A percentile compares a stretch with the other conserved stretches of the same genome.
phyloP scores from a whole-genome alignment of 2,797 vertebrate genomes.

The Microctenopoma lineatum region DNA sequence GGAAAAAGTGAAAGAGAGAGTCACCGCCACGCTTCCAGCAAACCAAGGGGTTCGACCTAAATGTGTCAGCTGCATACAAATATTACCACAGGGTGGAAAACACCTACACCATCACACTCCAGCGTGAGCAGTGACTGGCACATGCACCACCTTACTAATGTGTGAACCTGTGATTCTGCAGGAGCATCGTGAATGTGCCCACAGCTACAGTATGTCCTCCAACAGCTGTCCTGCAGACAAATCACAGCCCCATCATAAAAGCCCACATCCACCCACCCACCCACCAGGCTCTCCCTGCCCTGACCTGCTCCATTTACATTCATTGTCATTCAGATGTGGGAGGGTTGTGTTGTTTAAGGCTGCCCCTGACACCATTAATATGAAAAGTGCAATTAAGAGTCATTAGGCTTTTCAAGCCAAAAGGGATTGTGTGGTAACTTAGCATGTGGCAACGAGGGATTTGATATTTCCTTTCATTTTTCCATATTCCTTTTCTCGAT shows the following conservation, averaged over 20 bases:
- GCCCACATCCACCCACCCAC: conserved; percentile 22
- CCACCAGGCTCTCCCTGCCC: conserved; percentile 15
- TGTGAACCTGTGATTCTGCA: conserved; percentile 25
- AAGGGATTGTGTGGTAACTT: conserved; percentile 31
- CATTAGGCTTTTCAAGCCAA: conserved; percentile 67
- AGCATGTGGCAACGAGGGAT: conserved; percentile 5
- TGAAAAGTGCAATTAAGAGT: conserved; percentile 76
- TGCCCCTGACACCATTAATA: conserved; percentile 69
- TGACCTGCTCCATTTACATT: conserved; percentile 71
- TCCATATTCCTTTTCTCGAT: too few species aligned
- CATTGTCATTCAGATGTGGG: conserved; percentile 79
- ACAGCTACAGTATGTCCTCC: conserved; percentile 23
- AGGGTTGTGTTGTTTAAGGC: conserved; percentile 62
- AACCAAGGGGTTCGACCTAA: conserved; percentile 53
- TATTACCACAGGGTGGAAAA: not conserved
- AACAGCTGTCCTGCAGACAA: conserved; percentile 17
- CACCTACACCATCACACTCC: not conserved
- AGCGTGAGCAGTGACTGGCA: not conserved
- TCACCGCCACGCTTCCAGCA: conserved; percentile 12
- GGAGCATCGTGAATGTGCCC: conserved; percentile 9
- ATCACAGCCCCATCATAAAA: conserved; percentile 40
- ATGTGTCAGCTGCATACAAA: conserved; percentile 62
- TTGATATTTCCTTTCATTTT: not conserved
- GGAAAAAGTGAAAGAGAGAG: conserved; percentile 22
- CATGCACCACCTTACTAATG: not conserved